Conservation (phyloP, 2,113 vertebrate species). For the Passer domesticus region DNA sequence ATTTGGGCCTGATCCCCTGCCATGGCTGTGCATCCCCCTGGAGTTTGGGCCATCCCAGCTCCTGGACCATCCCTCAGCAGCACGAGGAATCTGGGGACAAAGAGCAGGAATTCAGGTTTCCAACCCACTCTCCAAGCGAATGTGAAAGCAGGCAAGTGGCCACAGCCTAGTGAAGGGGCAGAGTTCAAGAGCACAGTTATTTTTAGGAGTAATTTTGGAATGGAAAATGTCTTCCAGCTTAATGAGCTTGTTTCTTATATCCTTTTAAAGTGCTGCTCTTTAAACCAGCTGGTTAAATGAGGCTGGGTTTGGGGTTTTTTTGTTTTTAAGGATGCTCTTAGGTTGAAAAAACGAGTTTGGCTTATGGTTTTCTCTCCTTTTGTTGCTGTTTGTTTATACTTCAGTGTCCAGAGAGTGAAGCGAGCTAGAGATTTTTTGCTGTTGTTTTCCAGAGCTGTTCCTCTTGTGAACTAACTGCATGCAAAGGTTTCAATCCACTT, state of each 20-base stretch:
- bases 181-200: constrained; percentile 49
- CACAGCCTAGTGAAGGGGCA: neutral
- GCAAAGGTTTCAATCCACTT: neutral
- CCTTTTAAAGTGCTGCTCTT: constrained; percentile 50
- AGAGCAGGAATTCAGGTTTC: neutral
- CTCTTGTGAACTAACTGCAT: neutral
- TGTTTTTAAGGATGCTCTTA: neutral
- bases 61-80: neutral
- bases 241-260: constrained; percentile 52
- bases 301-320: neutral
- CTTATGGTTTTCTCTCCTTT: neutral
- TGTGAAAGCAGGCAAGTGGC: neutral
- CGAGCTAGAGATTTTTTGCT: neutral
- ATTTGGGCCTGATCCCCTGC: neutral
- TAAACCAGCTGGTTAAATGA: constrained; percentile 16
- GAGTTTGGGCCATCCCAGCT: neutral
- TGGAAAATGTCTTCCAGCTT: constrained; percentile 55
- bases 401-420: neutral
- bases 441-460: neutral
- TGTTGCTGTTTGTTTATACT: neutral
- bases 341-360: neutral
- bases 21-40: neutral
- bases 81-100: neutral
- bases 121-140: neutral
- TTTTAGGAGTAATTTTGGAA: constrained; percentile 50